Base-by-base conservation (phyloP, 2,797 vertebrate species). In the Darevskia nairensis region DNA sequence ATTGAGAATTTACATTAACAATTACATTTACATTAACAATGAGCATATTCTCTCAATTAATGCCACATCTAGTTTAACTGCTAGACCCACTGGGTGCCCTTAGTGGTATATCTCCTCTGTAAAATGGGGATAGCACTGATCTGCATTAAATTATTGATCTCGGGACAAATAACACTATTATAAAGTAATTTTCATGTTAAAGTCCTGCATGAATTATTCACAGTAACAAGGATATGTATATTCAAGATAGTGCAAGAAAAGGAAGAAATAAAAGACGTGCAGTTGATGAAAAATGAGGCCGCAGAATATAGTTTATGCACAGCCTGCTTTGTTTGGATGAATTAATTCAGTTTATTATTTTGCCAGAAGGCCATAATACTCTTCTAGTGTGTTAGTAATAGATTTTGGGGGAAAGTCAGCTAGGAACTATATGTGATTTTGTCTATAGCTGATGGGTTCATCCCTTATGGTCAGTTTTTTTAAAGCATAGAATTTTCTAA, bases 341-440 rank as follows among this genome's bases (percentile, higher is more conserved):
- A 82, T 66, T 35, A 46, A 82, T 82, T 68, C 39, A 82, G 4
- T 82, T 82, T 68, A 15, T 44, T 82, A 35, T 69, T 68, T 85
- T 44, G 17, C 1, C 29, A 64, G 35, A 39, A 74, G 25, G 17
- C 64, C 50, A 55, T 72, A 59, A 41, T 35, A 86, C 55, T 59
- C 25, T 61, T 29, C 35, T 61, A 25, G 13, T 66, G 32, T 66
- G 19, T 59, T 29, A 21, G 4, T 46, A 39, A 86, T 44, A 66
- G 44, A 64, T 25, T 66, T 75, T 61, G 6, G 50, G 64, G 55
- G 21, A 87, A 82, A 59, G 59, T 64, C 75, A 75, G 50, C n/a
- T 25, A 50, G 75, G 64, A 86, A 86, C 25, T 35, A 55, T 72
- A 81, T 64, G 39, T 75, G 13, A 9, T 50, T 84, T 75, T 32